Percentiles rank a stretch among this genome's conserved stretches.
phyloP scores from a whole-genome alignment of 2,888 invertebrate species.

The Arge pagana region DNA sequence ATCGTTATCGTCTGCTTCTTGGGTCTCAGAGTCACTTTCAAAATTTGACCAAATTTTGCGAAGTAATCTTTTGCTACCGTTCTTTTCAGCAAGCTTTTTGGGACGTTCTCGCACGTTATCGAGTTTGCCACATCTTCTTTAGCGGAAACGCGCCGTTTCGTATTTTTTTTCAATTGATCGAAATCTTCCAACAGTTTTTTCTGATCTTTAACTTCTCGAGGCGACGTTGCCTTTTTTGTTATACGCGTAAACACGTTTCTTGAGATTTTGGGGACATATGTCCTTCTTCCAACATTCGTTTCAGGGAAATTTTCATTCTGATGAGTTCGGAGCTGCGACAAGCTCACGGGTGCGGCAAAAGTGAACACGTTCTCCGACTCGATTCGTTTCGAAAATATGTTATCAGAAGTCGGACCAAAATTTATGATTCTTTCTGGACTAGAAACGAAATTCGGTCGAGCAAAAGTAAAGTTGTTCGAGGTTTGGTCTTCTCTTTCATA shows the following conservation, averaged over 20 bases:
- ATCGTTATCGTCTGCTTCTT: constrained; percentile 70
- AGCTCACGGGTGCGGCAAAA: constrained; percentile 37
- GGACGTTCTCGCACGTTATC: constrained; percentile 65
- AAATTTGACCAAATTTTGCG: constrained; percentile 72
- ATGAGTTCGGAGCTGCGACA: neutral
- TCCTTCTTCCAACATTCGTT: constrained; percentile 15
- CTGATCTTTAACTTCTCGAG: constrained; percentile 20
- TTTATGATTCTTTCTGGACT: constrained; percentile 30
- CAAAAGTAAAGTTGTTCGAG: constrained; percentile 37
- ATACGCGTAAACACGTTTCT: too few species aligned
- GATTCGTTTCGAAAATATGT: constrained; percentile 22
- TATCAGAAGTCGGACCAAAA: constrained; percentile 27
- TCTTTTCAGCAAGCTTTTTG: constrained; percentile 67
- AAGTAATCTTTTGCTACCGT: constrained; percentile 69
- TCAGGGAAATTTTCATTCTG: neutral
- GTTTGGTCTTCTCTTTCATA: too few species aligned
- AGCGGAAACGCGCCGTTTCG: constrained; percentile 29
- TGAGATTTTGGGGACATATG: constrained; percentile 36
- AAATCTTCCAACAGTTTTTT: constrained; percentile 32
- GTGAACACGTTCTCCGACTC: constrained; percentile 29
- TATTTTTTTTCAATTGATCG: constrained; percentile 38
- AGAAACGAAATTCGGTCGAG: constrained; percentile 35
- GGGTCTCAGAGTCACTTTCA: constrained; percentile 68
- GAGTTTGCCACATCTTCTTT: constrained; percentile 39
- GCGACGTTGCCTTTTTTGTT: too few species aligned